These are phyloP conservation scores for Caenorhabditis briggsae DNA, from an alignment of 1,140 invertebrate species.

Conservation along the genomic window DNA sequence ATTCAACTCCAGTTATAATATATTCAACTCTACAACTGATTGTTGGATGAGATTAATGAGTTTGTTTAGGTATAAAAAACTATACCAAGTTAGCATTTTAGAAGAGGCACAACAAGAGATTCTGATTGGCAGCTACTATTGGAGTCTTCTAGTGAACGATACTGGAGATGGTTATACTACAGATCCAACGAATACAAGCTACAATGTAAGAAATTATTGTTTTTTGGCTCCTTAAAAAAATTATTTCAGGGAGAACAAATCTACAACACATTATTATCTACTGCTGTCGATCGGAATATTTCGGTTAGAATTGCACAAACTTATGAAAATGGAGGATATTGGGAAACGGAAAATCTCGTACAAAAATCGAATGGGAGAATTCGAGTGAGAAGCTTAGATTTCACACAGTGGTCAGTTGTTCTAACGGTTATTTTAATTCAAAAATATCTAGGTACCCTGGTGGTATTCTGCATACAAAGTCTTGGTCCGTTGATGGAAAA, in stretches of 20 bases:
- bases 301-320: slow-evolving; percentile 57
- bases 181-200: slow-evolving; percentile 49
- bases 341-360: slow-evolving; percentile 44
- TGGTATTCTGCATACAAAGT: slow-evolving; percentile 95
- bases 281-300: slow-evolving; percentile 48
- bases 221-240: neutral
- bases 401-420: slow-evolving; percentile 51
- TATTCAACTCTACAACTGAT: slow-evolving; percentile 60
- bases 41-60: slow-evolving; percentile 62
- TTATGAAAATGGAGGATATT: slow-evolving; percentile 57
- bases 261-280: slow-evolving; percentile 54
- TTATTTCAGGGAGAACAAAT: slow-evolving; percentile 53
- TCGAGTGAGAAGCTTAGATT: slow-evolving; percentile 56
- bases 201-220: neutral
- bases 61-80: neutral
- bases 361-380: slow-evolving; percentile 39
- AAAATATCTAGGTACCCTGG: slow-evolving; percentile 68
- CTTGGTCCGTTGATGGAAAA: slow-evolving; percentile 86
- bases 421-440: no score
- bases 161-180: slow-evolving; percentile 56
- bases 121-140: slow-evolving; percentile 58
- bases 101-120: slow-evolving; percentile 57
- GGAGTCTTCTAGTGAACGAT: slow-evolving; percentile 56
- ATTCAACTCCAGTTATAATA: slow-evolving; percentile 56
- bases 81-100: neutral